These are phyloP conservation scores for Eumaeus atala DNA, from an alignment of 1,140 invertebrate genomes.

Conservation along the genomic window DNA sequence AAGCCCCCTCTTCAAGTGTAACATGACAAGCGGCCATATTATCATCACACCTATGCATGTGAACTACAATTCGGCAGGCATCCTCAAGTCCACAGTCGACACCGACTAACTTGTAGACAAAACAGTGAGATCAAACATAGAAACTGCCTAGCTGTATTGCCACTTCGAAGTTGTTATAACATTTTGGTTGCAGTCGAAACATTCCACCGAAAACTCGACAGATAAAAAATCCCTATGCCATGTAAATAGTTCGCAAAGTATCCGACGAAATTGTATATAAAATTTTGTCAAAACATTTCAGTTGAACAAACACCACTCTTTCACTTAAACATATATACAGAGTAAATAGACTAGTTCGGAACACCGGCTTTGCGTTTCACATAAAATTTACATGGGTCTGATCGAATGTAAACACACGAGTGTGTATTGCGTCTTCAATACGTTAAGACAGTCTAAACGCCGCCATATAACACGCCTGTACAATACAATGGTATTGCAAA, in stretches of 20 bases:
- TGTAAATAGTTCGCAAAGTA: neutral
- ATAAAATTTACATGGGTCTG: constrained; percentile 20
- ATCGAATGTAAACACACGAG: constrained; percentile 29
- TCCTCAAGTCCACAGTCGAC: no score
- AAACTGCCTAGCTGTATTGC: no score
- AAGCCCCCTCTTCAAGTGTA: no score
- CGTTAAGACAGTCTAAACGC: neutral
- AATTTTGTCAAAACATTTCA: constrained; percentile 8
- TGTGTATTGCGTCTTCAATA: constrained; percentile 19
- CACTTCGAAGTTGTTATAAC: no score
- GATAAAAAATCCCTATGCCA: neutral
- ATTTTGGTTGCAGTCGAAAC: no score
- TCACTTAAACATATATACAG: neutral
- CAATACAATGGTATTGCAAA: neutral
- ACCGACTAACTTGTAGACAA: no score
- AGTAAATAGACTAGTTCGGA: constrained; percentile 10
- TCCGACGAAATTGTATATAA: neutral
- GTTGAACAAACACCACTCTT: constrained; percentile 4
- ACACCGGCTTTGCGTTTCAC: constrained; percentile 15
- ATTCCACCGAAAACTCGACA: no score
- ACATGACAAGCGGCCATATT: no score
- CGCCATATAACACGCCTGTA: neutral
- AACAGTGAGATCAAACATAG: no score
- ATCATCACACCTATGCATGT: no score
- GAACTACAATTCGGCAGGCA: no score